A percentile compares a stretch with the other conserved stretches of the same genome.
phyloP scores from a whole-genome alignment of 2,113 vertebrate genomes.

The Notothenia rossii region DNA sequence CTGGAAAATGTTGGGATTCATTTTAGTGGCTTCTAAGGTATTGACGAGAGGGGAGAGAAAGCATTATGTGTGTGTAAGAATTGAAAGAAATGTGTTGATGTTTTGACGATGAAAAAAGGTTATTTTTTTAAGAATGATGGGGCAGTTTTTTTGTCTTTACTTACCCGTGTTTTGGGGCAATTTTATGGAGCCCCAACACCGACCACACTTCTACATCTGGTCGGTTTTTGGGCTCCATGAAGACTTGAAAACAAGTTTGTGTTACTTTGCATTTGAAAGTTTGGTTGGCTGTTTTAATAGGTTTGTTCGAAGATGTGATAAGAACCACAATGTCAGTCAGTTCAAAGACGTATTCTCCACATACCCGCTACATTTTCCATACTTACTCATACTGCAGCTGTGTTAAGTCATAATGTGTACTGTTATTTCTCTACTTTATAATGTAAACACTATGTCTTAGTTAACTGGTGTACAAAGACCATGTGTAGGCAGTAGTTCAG shows the following conservation, averaged over 20 bases:
- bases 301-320: conserved; percentile 39
- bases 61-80: conserved; percentile 26
- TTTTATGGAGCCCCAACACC: conserved; percentile 18
- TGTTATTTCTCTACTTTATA: conserved; percentile 73
- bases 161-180: conserved; percentile 9
- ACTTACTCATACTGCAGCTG: conserved; percentile 59
- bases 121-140: neutral
- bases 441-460: conserved; percentile 80
- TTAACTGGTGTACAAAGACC: conserved; percentile 79
- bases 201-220: neutral
- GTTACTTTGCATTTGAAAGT: conserved; percentile 45
- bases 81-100: conserved; percentile 25
- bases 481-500: conserved; percentile 77
- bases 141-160: neutral
- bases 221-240: conserved; percentile 23
- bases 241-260: conserved; percentile 18
- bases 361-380: conserved; percentile 51
- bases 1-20: conserved; percentile 34
- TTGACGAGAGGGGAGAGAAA: conserved; percentile 27
- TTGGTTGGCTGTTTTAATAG: conserved; percentile 21
- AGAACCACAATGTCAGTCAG: conserved; percentile 43
- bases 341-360: conserved; percentile 57
- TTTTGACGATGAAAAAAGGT: neutral
- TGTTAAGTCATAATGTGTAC: conserved; percentile 76
- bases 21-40: conserved; percentile 20